Evolutionary conservation across 2,888 invertebrate genomes (phyloP).

Genomic region (Pollenia angustigena): DNA sequence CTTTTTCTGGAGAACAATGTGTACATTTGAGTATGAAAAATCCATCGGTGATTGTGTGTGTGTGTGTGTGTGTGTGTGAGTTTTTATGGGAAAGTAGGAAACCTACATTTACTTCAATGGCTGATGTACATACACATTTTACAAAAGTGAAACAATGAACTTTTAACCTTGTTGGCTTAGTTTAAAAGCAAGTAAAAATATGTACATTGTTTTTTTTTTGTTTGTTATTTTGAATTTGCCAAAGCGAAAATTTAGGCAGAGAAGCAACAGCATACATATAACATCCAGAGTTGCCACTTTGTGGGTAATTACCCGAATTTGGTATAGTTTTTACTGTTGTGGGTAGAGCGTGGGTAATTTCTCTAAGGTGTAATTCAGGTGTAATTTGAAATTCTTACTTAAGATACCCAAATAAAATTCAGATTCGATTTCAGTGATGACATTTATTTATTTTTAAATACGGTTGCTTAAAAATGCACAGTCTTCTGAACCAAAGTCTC

Average conservation of each 20-base stretch:
- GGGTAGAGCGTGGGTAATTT: no score
- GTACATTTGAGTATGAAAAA: not conserved
- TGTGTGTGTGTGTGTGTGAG: not conserved
- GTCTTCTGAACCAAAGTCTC: no score
- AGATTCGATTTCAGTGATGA: no score
- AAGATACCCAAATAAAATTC: no score
- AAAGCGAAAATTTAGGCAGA: slow-evolving; percentile 4
- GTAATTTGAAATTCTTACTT: no score
- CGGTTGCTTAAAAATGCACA: no score
- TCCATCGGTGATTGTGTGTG: not conserved
- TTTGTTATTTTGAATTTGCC: not conserved
- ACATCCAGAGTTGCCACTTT: no score
- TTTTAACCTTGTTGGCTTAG: slow-evolving; percentile 71
- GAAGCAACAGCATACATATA: no score
- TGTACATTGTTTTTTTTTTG: slow-evolving; percentile 4
- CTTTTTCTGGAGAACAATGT: not conserved
- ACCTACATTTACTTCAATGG: slow-evolving; percentile 63
- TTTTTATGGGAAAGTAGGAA: slow-evolving; percentile 35
- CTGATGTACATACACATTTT: slow-evolving; percentile 41
- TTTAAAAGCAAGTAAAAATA: slow-evolving; percentile 57
- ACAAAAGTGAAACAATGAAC: slow-evolving; percentile 66
- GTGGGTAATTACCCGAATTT: no score
- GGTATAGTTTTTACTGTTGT: no score
- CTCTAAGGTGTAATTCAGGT: no score
- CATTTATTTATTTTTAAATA: no score